Base-by-base conservation (phyloP, 2,113 vertebrate species). In the Peromyscus californicus region DNA sequence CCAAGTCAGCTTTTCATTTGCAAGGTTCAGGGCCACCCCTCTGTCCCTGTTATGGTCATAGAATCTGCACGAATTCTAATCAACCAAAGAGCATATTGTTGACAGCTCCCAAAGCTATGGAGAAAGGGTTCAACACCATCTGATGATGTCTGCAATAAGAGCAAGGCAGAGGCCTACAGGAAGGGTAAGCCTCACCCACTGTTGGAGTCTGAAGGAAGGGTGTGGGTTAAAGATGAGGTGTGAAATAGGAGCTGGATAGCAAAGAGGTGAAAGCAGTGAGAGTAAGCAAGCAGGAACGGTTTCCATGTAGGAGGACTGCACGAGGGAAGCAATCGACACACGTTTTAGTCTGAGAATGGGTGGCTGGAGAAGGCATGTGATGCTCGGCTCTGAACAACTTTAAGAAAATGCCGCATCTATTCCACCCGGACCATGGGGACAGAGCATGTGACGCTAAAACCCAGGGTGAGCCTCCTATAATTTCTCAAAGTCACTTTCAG, bases 1-100 rank as follows among this genome's bases (percentile, higher is more conserved):
- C 90, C n/a, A 42, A 90, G 11, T 19, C 78, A 63, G n/a, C 82
- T 57, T 80, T 93, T 93, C n/a, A 86, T 83, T 90, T 67, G 83
- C 36, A 87, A 96, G 48, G 42, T 22, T 61, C 9, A 90, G 45
- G 92, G 24, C 24, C 29, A 51, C 61, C 54, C 7, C 69, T 61
- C 57, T 74, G 39, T 72, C 22, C 69, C 22, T 67, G 15, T 90
- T 82, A 29, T 83, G 87, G n/a, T 89, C 39, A 67, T 2, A 90
- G 63, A 89, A 39, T 88, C 39, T 67, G 19, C 36, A 61, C 36
- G 33, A n/a, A 8, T 84, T 31, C 42, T 42, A 63, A 21, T 76
- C 57, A 65, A 90, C 21, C 36, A 36, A 95, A 85, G 9, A 84
- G 42, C 59, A 74, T 45, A 17, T 72, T 93, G 51, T 36, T 51